These are phyloP conservation scores for Drosophila mettleri DNA, from an alignment of 2,888 invertebrate species.

Conservation along the genomic window DNA sequence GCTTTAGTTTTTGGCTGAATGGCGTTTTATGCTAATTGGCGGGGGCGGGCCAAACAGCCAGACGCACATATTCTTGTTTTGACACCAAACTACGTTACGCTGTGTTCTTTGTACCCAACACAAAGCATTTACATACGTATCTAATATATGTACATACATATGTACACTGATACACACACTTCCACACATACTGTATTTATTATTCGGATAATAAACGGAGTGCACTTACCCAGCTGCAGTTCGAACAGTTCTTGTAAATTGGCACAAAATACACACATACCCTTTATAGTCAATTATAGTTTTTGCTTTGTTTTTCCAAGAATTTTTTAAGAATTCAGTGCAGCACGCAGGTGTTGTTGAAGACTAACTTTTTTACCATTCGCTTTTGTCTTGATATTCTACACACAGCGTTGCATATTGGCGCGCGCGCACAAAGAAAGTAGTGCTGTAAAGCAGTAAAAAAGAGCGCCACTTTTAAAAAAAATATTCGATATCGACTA, in stretches of 20 bases:
- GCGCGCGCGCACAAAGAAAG: conserved; percentile 7
- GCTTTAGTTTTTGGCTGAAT: conserved; percentile 29
- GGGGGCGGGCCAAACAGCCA: conserved; percentile 43
- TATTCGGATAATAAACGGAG: conserved; percentile 5
- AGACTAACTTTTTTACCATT: conserved; percentile 59
- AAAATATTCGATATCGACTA: background rate
- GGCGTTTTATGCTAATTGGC: conserved; percentile 59
- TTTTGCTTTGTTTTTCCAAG: conserved; percentile 25
- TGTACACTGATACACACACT: conserved; percentile 14
- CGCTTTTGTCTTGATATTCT: conserved; percentile 70
- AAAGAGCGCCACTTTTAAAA: background rate
- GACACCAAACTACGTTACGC: conserved; percentile 51
- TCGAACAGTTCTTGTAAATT: conserved; percentile 3
- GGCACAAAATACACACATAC: conserved; percentile 15
- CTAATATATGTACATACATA: conserved; percentile 28
- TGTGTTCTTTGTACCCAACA: conserved; percentile 60
- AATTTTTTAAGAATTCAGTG: conserved; percentile 29
- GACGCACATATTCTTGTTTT: conserved; percentile 33
- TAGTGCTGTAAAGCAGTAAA: conserved; percentile 2
- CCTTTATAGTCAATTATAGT: conserved; percentile 6
- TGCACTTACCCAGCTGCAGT: conserved; percentile 41
- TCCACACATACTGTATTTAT: conserved; percentile 9
- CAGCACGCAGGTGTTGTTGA: conserved; percentile 68
- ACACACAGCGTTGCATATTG: conserved; percentile 70
- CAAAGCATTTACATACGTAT: conserved; percentile 44